phyloP scores from a whole-genome alignment of 2,888 invertebrate species.

The Drosophila colorata region DNA sequence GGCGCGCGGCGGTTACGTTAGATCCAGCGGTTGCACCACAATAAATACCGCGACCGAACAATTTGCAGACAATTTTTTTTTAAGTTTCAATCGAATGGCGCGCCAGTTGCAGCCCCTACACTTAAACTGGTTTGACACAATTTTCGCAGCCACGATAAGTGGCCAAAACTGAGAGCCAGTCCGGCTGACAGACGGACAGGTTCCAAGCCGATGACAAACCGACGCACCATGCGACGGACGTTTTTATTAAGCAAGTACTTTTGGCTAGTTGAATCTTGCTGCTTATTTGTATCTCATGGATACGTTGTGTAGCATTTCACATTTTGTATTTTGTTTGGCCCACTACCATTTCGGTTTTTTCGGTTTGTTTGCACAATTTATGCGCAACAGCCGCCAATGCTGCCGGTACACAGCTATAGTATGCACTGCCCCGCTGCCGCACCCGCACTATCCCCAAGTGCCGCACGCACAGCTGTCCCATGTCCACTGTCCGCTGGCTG shows the following conservation, averaged over 20 bases:
- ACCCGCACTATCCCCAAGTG: neutral
- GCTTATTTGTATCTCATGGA: conserved; percentile 65
- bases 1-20: conserved; percentile 40
- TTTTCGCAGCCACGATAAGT: conserved; percentile 44
- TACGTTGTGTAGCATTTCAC: conserved; percentile 57
- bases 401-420: conserved; percentile 38
- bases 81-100: conserved; percentile 57
- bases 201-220: conserved; percentile 41
- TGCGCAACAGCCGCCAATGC: conserved; percentile 59
- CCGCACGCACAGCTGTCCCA: conserved; percentile 44
- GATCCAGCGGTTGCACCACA: conserved; percentile 60
- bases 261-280: conserved; percentile 10
- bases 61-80: conserved; percentile 44
- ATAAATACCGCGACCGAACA: conserved; percentile 51
- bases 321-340: conserved; percentile 45
- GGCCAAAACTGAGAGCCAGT: conserved; percentile 22
- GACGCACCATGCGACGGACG: neutral
- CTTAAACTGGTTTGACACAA: conserved; percentile 75
- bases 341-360: conserved; percentile 62
- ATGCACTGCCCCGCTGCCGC: neutral
- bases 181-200: conserved; percentile 39
- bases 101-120: conserved; percentile 36
- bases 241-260: conserved; percentile 41
- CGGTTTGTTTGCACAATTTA: conserved; percentile 73
- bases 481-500: conserved; percentile 45